Percentiles rank a stretch among this genome's conserved stretches.
Evolutionary conservation across 2,113 vertebrate genomes (phyloP).

Genomic region (Mus spicilegus): DNA sequence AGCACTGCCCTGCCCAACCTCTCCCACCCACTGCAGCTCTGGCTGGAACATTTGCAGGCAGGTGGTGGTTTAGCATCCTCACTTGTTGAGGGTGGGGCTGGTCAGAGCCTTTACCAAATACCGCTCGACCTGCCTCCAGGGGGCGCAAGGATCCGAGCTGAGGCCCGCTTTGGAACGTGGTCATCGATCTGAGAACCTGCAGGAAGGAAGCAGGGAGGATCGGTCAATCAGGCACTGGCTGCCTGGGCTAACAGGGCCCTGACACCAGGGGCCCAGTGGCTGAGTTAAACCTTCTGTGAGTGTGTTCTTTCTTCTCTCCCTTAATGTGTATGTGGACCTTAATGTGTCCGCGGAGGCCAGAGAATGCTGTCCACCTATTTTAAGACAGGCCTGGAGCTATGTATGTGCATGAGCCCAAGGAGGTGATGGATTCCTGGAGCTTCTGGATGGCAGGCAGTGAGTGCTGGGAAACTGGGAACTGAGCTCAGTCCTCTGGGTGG

Average conservation of each 20-base stretch:
- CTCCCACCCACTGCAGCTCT: conserved; percentile 59
- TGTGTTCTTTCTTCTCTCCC: not conserved
- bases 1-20: conserved; percentile 60
- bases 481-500: not conserved
- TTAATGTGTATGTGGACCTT: not conserved
- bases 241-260: not conserved
- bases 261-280: not conserved
- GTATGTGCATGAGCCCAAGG: not conserved
- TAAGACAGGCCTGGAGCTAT: not conserved
- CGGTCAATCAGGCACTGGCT: rapidly evolving
- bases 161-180: conserved; percentile 96
- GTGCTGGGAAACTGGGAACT: not conserved
- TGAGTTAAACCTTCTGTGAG: not conserved
- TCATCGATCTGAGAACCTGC: conserved; percentile 97
- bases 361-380: not conserved
- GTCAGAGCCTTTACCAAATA: conserved; percentile 92
- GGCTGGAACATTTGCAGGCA: conserved; percentile 67
- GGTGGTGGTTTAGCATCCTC: conserved; percentile 77
- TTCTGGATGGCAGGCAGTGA: not conserved
- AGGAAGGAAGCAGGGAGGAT: not conserved
- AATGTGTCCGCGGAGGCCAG: not conserved
- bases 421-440: not conserved
- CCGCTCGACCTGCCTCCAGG: conserved; percentile 96
- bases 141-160: conserved; percentile 95
- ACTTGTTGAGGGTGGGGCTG: conserved; percentile 72